These are phyloP conservation scores for Arothron firmamentum DNA, from an alignment of 2,113 vertebrate species.

Conservation along the genomic window DNA sequence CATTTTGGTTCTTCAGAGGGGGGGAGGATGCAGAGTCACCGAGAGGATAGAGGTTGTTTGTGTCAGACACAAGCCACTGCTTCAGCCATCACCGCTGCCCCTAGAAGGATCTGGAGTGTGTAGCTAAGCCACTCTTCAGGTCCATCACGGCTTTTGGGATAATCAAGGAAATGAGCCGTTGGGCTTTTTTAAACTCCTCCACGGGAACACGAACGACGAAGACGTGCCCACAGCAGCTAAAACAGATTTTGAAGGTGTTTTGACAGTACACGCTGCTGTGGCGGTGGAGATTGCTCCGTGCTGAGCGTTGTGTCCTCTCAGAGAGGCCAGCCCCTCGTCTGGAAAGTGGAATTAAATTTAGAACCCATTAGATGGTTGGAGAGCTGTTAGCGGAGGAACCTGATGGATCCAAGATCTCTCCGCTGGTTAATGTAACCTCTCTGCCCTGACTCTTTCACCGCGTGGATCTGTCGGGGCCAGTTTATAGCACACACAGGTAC, in stretches of 20 bases:
- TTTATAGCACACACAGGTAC: not conserved
- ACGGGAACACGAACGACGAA: not conserved
- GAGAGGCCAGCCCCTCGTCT: conserved; percentile 14
- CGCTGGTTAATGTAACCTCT: conserved; percentile 19
- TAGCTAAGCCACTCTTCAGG: conserved; percentile 20
- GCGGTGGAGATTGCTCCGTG: conserved; percentile 8
- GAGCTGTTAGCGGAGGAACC: conserved; percentile 41
- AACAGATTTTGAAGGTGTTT: not conserved
- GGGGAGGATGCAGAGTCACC: conserved; percentile 43
- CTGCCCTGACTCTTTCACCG: not conserved
- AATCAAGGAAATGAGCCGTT: conserved; percentile 11
- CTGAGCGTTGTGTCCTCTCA: conserved; percentile 17
- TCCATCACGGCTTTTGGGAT: conserved; percentile 33
- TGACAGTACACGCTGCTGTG: conserved; percentile 1
- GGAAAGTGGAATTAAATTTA: conserved; percentile 60
- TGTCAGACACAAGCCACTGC: conserved; percentile 27
- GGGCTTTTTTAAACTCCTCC: not conserved
- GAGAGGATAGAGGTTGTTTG: conserved; percentile 53
- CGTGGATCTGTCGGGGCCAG: conserved; percentile 7
- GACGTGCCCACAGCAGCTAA: conserved; percentile 6
- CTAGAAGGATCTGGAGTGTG: conserved; percentile 51
- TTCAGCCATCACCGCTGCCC: conserved; percentile 30
- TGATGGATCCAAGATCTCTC: conserved; percentile 45
- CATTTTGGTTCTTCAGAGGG: conserved; percentile 34
- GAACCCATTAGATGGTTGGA: conserved; percentile 59